These are phyloP conservation scores for Acanthosepion lycidas DNA, from an alignment of 2,888 invertebrate genomes.

Conservation along the genomic window DNA sequence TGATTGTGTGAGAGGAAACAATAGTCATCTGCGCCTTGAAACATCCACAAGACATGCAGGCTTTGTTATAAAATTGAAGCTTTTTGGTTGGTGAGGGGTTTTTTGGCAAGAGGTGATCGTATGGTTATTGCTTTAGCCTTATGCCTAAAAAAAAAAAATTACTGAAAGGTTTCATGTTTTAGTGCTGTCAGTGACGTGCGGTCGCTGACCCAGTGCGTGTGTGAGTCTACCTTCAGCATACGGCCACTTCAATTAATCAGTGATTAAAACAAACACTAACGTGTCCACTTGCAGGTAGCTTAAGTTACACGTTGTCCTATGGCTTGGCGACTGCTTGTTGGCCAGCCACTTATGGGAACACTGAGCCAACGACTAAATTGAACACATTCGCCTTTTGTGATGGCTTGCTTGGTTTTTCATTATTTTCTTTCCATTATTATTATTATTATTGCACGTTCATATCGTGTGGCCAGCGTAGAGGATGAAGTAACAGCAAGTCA, in stretches of 20 bases:
- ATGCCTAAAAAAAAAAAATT: background rate
- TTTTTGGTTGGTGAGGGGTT: background rate
- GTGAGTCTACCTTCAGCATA: slow-evolving; percentile 33
- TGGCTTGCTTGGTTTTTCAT: no score
- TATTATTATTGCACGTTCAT: no score
- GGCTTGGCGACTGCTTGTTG: background rate
- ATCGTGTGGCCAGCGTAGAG: no score
- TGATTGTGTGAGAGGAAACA: background rate
- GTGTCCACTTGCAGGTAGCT: background rate
- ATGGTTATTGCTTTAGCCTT: background rate
- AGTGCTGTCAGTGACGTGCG: background rate
- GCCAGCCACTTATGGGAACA: background rate
- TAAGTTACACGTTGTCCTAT: slow-evolving; percentile 2
- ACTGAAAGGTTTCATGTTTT: background rate
- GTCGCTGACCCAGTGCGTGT: slow-evolving; percentile 24
- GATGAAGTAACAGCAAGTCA: no score
- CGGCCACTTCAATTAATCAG: background rate
- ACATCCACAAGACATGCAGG: background rate
- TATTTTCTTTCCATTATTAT: no score
- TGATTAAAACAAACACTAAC: slow-evolving; percentile 12
- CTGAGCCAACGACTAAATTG: background rate
- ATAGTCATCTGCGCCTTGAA: background rate
- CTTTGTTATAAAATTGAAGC: background rate
- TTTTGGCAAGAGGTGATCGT: background rate
- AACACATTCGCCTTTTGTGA: no score